These are phyloP conservation scores for Palythoa grandis DNA, from an alignment of 92 coral and sea anemone species.

Conservation along the genomic window DNA sequence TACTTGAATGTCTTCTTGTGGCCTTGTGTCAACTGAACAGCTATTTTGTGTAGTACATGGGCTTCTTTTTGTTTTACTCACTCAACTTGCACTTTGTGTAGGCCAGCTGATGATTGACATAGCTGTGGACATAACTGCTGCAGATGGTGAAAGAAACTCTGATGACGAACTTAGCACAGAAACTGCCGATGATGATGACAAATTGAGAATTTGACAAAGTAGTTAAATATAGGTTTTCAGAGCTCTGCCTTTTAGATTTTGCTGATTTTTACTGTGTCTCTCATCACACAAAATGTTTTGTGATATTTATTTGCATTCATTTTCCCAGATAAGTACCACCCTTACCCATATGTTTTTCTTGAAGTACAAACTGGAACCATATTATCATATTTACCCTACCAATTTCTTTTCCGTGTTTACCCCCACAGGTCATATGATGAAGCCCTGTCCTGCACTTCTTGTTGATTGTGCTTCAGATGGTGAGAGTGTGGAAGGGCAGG, in stretches of 20 bases:
- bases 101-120: conserved; percentile 73
- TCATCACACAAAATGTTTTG: conserved; percentile 48
- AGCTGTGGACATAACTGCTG: conserved; percentile 66
- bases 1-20: no score
- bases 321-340: not conserved
- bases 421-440: conserved; percentile 64
- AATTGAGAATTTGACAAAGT: conserved; percentile 73
- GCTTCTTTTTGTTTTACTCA: not conserved
- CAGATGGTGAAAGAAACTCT: conserved; percentile 76
- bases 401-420: not conserved
- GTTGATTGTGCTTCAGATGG: conserved; percentile 74
- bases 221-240: not conserved
- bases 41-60: no score
- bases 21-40: no score
- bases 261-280: not conserved
- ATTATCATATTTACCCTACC: not conserved
- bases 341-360: not conserved
- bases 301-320: not conserved
- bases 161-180: conserved; percentile 76
- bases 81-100: conserved; percentile 18
- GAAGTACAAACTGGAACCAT: not conserved
- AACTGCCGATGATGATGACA: conserved; percentile 84
- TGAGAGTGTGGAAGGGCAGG: conserved; percentile 82
- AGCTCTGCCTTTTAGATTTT: not conserved
- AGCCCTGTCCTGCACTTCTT: conserved; percentile 57